These are phyloP conservation scores for Microtus oregoni DNA, from an alignment of 2,113 vertebrate species.

Conservation along the genomic window DNA sequence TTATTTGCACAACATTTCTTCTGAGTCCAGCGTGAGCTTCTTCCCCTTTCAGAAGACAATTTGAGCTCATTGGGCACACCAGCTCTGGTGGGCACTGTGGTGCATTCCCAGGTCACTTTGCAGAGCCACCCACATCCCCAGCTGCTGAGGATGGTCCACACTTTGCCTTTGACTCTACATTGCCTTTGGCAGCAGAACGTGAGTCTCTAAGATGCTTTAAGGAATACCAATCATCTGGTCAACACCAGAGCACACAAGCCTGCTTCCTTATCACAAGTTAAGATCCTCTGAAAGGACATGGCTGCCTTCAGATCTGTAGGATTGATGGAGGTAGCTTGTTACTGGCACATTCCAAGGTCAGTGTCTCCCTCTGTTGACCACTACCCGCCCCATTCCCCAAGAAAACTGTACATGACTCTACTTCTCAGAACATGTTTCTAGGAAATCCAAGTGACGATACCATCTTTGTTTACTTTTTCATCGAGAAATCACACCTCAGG, in stretches of 20 bases:
- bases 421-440: not conserved
- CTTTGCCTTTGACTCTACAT: not conserved
- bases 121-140: not conserved
- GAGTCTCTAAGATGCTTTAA: not conserved
- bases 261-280: not conserved
- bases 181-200: not conserved
- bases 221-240: not conserved
- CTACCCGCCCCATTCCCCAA: not conserved
- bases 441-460: not conserved
- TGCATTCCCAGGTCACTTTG: not conserved
- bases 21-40: not conserved
- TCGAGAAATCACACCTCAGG: not conserved
- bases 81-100: not conserved
- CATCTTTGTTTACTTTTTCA: slow-evolving; percentile 10
- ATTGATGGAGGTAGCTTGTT: not conserved
- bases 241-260: not conserved
- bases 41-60: not conserved
- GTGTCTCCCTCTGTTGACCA: not conserved
- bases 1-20: not conserved
- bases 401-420: not conserved
- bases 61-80: not conserved
- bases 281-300: not conserved
- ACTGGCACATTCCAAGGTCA: not conserved
- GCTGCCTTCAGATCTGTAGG: not conserved
- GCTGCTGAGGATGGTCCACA: not conserved